Base-by-base conservation (phyloP, 2,888 invertebrate species). In the Chymomyza procnemis region DNA sequence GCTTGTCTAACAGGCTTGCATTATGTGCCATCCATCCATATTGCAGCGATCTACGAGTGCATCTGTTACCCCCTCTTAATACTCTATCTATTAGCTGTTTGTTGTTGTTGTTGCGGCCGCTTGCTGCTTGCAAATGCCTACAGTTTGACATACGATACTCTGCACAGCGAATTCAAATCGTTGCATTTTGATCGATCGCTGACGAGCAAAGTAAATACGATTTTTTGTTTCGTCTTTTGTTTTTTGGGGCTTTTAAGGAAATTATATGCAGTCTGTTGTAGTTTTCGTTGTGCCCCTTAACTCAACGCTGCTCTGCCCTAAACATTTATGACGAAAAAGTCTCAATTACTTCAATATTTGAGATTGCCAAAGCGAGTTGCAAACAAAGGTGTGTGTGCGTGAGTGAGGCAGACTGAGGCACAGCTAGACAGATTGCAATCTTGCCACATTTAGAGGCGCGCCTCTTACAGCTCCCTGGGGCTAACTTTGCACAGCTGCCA, bases 121-220 rank as follows among this genome's bases (percentile, higher is more conserved):
- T 48, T 50, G 64, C 61, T 58, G 64, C 62, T 66, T 75, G 85
- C 86, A 62, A 81, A 81, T 86, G 80, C 79, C 73, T 67, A 6
- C 71, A 75, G 69, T 71, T 26, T 80, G 83, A 79, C 86, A 83
- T 73, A 69, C 73, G 84, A 87, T 83, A 83, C 85, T 62, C 73
- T 64, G 60, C 73, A 41, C 34, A 41, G 3, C 60, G 56, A 48
- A 5, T 57, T n/a, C 47, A 55, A 18, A 48, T 64, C 54, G 59
- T 68, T 58, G 71, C 71, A 73, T 72, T 83, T 74, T 87, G 82
- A 83, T 83, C 80, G 80, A 87, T 82, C 71, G 73, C 74, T 70
- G 80, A 73, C 76, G 81, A 84, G 74, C 76, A 64, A 57, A 26
- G 26, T 34, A 62, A 61, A 46, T 52, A 19, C 48, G 52, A 55